Base-by-base conservation (phyloP, 2,797 vertebrate genomes). In the Echiichthys vipera region DNA sequence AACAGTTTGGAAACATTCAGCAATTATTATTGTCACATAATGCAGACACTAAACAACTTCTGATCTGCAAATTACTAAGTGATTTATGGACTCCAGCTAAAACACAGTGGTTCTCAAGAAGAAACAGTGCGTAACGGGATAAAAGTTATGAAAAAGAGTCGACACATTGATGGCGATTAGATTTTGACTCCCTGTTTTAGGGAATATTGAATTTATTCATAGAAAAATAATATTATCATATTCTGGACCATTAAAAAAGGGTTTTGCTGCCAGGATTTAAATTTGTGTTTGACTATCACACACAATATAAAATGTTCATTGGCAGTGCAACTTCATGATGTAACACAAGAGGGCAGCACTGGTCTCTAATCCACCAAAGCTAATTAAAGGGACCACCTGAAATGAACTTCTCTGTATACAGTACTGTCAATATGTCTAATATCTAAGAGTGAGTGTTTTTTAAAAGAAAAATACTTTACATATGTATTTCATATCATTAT, bases 341-440 rank as follows among this genome's bases (percentile, higher is more conserved):
- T 5, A 74, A 72, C 93, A 93, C 89, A 58, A 90, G 93, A 90
- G 88, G 92, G 89, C 91, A 94, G 90, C 91, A 92, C 65, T 84
- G 78, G 70, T 91, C 88, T 89, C 86, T 83, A 45, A 57, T 75
- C 46, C 40, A 65, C 24, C n/a, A 51, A n/a, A 71, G 29, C 50
- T 43, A 78, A 74, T 75, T 69, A 73, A 56, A 77, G 15, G 53
- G 20, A 17, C 53, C 49, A 22, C 18, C 24, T 77, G 27, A 83
- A 62, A 74, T 74, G 12, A 61, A 57, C 37, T 46, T 76, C 39
- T 58, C 22, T 69, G 20, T 30, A 12, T 56, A 32, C 36, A 39
- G 22, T 70, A 17, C 37, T 50, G 39, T 70, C 62, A 61, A 46
- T 34, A 62, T n/a, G n/a, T n/a, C 34, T 67, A 57, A 11, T 12